Percentiles rank a stretch among this genome's conserved stretches.
phyloP scores from a whole-genome alignment of 2,113 vertebrate species.

The Corythoichthys intestinalis region DNA sequence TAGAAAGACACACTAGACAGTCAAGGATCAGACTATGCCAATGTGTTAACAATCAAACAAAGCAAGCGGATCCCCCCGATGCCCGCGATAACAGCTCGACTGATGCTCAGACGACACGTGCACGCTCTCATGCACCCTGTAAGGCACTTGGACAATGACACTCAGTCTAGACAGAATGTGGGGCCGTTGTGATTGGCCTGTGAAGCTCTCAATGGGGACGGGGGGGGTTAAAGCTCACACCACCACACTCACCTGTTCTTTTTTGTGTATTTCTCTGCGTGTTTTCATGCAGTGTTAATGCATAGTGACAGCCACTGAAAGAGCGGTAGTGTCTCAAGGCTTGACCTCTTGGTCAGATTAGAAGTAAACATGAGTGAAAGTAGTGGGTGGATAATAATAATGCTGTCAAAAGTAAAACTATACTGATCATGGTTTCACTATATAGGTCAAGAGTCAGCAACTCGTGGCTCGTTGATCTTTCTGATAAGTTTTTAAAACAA shows the following conservation, averaged over 20 bases:
- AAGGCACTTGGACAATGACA: slow-evolving; percentile 46
- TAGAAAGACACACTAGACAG: slow-evolving; percentile 4
- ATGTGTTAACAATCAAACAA: slow-evolving; percentile 53
- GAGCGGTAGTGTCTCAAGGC: slow-evolving; percentile 26
- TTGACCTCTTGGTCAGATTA: slow-evolving; percentile 10
- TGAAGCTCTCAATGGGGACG: slow-evolving; percentile 42
- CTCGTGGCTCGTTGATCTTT: too few species aligned
- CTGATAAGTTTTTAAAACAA: too few species aligned
- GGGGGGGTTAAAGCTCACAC: slow-evolving; percentile 38
- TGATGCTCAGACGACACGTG: slow-evolving; percentile 27
- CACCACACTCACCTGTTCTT: slow-evolving; percentile 55
- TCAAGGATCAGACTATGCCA: slow-evolving; percentile 40
- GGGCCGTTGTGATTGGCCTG: slow-evolving; percentile 33
- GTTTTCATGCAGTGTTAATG: slow-evolving; percentile 43
- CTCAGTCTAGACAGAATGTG: slow-evolving; percentile 54
- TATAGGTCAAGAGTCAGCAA: too few species aligned
- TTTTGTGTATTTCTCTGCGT: slow-evolving; percentile 29
- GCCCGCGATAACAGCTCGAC: slow-evolving; percentile 47
- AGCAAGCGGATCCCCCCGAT: slow-evolving; percentile 46
- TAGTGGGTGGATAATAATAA: not conserved
- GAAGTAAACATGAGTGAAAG: not conserved
- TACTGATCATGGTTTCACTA: too few species aligned
- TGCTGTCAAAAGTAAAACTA: not conserved
- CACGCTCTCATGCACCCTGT: not conserved
- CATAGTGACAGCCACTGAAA: slow-evolving; percentile 31